Conservation (phyloP, 2,113 vertebrate species). For the Pardalotus punctatus region DNA sequence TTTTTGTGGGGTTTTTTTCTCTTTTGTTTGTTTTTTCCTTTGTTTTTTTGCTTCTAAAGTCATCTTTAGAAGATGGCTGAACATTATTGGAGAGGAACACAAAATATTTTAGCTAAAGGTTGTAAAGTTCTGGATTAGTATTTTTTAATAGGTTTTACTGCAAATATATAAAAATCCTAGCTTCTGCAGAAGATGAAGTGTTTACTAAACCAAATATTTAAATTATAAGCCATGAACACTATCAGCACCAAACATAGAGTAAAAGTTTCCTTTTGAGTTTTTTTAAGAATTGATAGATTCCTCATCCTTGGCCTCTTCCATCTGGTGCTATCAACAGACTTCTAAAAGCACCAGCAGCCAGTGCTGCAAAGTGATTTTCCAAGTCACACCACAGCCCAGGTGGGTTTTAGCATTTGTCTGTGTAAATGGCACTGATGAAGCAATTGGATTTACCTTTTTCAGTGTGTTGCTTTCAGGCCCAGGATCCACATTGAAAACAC, state of each 20-base stretch:
- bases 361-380: neutral
- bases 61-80: neutral
- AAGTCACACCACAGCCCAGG: rapidly evolving
- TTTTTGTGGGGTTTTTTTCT: too few species aligned
- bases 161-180: neutral
- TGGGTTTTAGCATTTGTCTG: rapidly evolving
- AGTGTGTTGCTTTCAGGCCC: rapidly evolving
- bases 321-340: neutral
- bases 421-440: neutral
- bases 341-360: neutral
- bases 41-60: neutral
- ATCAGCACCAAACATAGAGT: neutral
- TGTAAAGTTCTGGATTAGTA: neutral
- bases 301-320: neutral
- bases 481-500: rapidly evolving
- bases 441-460: neutral
- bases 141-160: neutral
- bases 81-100: neutral
- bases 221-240: neutral
- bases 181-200: neutral
- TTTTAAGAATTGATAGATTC: neutral
- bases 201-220: neutral
- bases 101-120: neutral
- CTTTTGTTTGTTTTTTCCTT: neutral
- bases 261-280: neutral